Evolutionary conservation across 2,113 vertebrate genomes (phyloP).

Genomic region (Sinocyclocheilus anophthalmus): DNA sequence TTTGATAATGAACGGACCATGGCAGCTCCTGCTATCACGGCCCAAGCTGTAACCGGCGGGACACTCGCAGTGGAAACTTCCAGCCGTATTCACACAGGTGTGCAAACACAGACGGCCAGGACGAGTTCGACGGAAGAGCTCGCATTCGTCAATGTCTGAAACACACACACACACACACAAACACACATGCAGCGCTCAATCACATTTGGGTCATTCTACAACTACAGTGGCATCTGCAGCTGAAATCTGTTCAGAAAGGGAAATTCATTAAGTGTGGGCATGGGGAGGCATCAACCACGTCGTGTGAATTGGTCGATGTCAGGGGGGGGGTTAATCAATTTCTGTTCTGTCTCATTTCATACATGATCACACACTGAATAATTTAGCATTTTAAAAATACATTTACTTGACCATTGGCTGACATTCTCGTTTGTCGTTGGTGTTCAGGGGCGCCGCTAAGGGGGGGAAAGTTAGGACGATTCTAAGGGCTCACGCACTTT

Average conservation of each 20-base stretch:
- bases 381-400: background rate
- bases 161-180: background rate
- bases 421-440: background rate
- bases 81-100: conserved; percentile 80
- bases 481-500: no score
- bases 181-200: background rate
- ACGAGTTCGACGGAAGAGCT: conserved; percentile 73
- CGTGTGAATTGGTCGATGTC: no score
- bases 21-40: conserved; percentile 71
- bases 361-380: conserved; percentile 12
- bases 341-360: conserved; percentile 5
- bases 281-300: no score
- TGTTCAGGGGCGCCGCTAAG: background rate
- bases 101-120: conserved; percentile 78
- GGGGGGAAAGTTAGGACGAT: no score
- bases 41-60: conserved; percentile 78
- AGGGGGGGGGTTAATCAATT: no score
- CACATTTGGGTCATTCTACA: background rate
- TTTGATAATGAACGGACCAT: conserved; percentile 69
- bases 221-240: background rate
- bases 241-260: background rate
- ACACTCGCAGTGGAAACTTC: conserved; percentile 84
- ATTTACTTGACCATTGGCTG: background rate
- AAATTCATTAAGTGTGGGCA: no score
- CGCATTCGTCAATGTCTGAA: conserved; percentile 84